phyloP scores from a whole-genome alignment of 2,888 invertebrate species.

The Dromius quadrimaculatus region DNA sequence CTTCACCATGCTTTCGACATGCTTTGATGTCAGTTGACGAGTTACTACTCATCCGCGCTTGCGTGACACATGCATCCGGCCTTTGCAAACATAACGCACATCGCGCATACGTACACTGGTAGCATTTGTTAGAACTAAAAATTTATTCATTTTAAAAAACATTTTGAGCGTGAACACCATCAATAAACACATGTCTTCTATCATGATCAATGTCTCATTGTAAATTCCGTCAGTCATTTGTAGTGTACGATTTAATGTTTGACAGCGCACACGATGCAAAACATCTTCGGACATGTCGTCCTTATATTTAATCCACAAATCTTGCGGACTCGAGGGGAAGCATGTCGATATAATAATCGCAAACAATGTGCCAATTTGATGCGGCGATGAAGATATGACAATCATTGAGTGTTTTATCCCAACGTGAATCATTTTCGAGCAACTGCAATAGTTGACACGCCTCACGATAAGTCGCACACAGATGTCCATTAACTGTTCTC shows the following conservation, averaged over 20 bases:
- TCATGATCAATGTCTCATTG: slow-evolving; percentile 53
- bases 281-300: slow-evolving; percentile 56
- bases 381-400: too few relatives aligned
- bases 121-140: too few relatives aligned
- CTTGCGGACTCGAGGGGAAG: slow-evolving; percentile 53
- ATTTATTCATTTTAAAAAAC: too few relatives aligned
- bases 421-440: slow-evolving; percentile 57
- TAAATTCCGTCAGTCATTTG: slow-evolving; percentile 43
- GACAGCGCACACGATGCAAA: slow-evolving; percentile 54
- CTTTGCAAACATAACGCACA: too few relatives aligned
- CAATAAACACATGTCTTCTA: slow-evolving; percentile 53
- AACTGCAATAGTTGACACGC: too few relatives aligned
- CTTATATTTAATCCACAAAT: slow-evolving; percentile 57
- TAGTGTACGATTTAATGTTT: background rate
- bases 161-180: too few relatives aligned
- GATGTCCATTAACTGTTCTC: slow-evolving; percentile 61
- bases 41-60: too few relatives aligned
- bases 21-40: too few relatives aligned
- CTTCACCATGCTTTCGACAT: too few relatives aligned
- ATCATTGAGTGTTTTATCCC: slow-evolving; percentile 55
- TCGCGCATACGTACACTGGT: too few relatives aligned
- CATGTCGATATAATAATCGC: too few relatives aligned
- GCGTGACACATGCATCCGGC: too few relatives aligned
- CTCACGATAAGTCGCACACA: slow-evolving; percentile 10
- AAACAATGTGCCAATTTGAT: slow-evolving; percentile 53